Base-by-base conservation (phyloP, 1,140 invertebrate species). In the Drosophila pachea region DNA sequence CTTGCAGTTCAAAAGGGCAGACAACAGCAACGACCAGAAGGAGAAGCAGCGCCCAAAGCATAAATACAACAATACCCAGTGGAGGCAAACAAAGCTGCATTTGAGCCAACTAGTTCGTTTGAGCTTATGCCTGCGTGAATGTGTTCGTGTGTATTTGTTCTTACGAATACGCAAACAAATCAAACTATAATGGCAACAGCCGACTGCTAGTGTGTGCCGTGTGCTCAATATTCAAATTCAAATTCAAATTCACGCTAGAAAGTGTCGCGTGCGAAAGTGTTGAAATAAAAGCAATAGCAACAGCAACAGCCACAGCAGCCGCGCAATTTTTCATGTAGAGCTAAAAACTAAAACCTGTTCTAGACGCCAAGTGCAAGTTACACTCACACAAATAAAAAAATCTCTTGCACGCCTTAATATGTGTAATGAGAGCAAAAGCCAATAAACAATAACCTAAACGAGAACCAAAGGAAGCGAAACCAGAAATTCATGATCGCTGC, bases 251-350 rank as follows among this genome's bases (percentile, higher is more conserved):
- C 70, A 74, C 63, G 70, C 81, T 86, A 86, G 81, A 84, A 84
- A 84, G 79, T 84, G 79, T 83, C 79, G 79, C 79, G 76, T 86
- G 79, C 79, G 79, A 83, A 83, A 83, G 79, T 84, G 76, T 84
- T 68, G 68, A 81, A 76, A 76, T 76, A 69, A 61, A 76, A 71
- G n/a, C n/a, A n/a, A n/a, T n/a, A n/a, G n/a, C n/a, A n/a, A n/a
- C n/a, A n/a, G 36, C 52, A 58, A 36, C 60, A 68, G 54, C 54
- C 63, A 47, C 49, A 43, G 50, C 58, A 68, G 47, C 36, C 52
- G 58, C 58, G 43, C 47, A 73, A 55, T 56, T 72, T 72, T 50
- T 54, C 48, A 60, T 67, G 48, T 55, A 52, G 65, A 38, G 11
- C 43, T 63, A 36, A 77, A 64, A 77, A 61, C 60, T 62, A 59